Conservation (phyloP, 2,797 vertebrate genomes). For the Distichodus sexfasciatus region DNA sequence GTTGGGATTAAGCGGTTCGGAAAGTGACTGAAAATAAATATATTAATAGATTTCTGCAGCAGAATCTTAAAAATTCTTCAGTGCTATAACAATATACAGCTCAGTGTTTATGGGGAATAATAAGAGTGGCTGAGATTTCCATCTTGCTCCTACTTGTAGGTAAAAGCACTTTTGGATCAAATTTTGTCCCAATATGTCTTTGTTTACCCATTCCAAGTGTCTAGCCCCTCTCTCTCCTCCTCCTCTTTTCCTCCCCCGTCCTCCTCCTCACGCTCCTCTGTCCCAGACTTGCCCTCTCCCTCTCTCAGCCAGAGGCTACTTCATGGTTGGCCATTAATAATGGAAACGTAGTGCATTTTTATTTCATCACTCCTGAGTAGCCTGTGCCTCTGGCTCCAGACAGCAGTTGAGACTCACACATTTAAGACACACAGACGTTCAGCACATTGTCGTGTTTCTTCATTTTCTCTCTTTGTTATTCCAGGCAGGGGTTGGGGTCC, state of each 20-base stretch:
- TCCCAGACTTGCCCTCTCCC: not conserved
- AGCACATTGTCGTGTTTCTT: not conserved
- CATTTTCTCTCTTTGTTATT: slow-evolving; percentile 8
- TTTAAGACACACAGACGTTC: not conserved
- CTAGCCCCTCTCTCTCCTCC: not conserved
- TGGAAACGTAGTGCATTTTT: slow-evolving; percentile 20
- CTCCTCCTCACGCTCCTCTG: not conserved
- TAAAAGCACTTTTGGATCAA: not conserved
- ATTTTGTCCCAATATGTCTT: not conserved
- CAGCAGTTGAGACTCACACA: not conserved
- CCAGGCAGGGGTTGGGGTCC: slow-evolving; percentile 81
- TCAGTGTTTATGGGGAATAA: no score
- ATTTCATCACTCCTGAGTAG: slow-evolving; percentile 25
- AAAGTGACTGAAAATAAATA: no score
- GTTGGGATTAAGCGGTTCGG: no score
- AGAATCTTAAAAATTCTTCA: no score
- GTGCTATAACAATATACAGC: no score
- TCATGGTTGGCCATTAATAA: slow-evolving; percentile 6
- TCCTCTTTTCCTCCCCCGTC: not conserved
- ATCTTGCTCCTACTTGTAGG: no score
- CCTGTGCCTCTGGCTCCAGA: not conserved
- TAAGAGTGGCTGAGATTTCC: no score
- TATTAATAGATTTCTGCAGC: no score
- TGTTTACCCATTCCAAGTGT: not conserved
- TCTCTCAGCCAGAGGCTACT: not conserved